These are phyloP conservation scores for Ochropacha duplaris DNA, from an alignment of 2,888 invertebrate genomes.

Conservation along the genomic window DNA sequence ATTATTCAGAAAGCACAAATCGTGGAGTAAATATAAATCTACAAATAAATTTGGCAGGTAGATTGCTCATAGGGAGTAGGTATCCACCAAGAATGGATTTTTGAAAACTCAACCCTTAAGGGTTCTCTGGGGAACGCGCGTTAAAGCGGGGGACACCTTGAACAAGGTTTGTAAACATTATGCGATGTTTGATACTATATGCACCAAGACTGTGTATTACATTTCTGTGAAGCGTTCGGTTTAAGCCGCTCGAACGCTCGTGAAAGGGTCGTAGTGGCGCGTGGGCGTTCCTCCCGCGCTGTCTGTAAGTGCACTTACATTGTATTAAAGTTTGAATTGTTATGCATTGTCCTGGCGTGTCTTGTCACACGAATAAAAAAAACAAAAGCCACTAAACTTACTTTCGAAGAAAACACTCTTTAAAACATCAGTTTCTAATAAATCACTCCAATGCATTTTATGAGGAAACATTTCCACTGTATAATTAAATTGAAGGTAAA, in stretches of 20 bases:
- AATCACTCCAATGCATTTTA: neutral
- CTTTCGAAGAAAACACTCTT: no score
- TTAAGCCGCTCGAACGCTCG: neutral
- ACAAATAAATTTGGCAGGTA: no score
- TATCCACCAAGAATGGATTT: no score
- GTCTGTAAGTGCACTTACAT: neutral
- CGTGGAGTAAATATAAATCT: no score
- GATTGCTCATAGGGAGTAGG: no score
- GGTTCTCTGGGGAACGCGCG: no score
- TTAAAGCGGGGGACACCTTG: no score
- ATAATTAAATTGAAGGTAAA: neutral
- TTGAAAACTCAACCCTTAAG: no score
- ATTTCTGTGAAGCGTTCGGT: neutral
- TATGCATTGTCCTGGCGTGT: constrained; percentile 11
- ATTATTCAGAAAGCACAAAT: no score
- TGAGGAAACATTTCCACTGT: neutral
- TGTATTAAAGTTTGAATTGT: constrained; percentile 10
- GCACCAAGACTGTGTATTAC: neutral
- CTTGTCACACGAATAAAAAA: constrained; percentile 9
- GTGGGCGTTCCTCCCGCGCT: neutral
- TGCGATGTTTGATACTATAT: neutral
- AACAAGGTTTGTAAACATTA: no score
- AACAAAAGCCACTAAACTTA: no score
- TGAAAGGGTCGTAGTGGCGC: neutral
- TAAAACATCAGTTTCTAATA: neutral